phyloP scores from a whole-genome alignment of 2,888 invertebrate genomes.

The Ommatoiulus sabulosus region DNA sequence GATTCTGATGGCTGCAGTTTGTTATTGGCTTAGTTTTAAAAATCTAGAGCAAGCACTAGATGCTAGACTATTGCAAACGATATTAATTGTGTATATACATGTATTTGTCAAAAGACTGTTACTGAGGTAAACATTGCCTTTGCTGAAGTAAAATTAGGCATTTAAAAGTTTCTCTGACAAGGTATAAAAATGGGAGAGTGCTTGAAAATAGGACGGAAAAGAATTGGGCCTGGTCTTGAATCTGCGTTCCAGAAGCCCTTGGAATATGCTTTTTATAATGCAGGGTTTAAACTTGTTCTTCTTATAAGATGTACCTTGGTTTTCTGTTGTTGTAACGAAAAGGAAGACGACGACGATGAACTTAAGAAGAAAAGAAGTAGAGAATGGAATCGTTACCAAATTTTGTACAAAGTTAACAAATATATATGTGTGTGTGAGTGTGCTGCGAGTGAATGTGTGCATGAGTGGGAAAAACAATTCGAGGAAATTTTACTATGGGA shows the following conservation, averaged over 20 bases:
- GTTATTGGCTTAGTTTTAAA: background rate
- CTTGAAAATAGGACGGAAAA: background rate
- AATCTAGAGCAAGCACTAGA: background rate
- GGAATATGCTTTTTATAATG: constrained; percentile 6
- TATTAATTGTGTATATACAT: background rate
- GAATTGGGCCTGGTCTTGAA: background rate
- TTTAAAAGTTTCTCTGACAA: too few species aligned
- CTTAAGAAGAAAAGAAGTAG: constrained; percentile 45
- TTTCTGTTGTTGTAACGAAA: constrained; percentile 47
- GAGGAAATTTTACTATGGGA: background rate
- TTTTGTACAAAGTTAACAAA: constrained; percentile 48
- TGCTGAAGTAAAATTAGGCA: too few species aligned
- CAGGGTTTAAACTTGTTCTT: constrained; percentile 45
- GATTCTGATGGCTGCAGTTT: background rate
- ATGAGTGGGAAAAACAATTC: background rate
- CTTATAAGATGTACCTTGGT: constrained; percentile 40
- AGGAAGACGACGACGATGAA: constrained; percentile 36
- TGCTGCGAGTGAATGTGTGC: constrained; percentile 39
- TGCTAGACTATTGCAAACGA: background rate
- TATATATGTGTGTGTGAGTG: constrained; percentile 23
- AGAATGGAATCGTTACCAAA: constrained; percentile 45
- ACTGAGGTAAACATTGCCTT: too few species aligned
- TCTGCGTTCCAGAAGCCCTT: background rate
- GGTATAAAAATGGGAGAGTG: background rate
- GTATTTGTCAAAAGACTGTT: too few species aligned